phyloP scores from a whole-genome alignment of 2,113 vertebrate genomes.

The Anser cygnoides region DNA sequence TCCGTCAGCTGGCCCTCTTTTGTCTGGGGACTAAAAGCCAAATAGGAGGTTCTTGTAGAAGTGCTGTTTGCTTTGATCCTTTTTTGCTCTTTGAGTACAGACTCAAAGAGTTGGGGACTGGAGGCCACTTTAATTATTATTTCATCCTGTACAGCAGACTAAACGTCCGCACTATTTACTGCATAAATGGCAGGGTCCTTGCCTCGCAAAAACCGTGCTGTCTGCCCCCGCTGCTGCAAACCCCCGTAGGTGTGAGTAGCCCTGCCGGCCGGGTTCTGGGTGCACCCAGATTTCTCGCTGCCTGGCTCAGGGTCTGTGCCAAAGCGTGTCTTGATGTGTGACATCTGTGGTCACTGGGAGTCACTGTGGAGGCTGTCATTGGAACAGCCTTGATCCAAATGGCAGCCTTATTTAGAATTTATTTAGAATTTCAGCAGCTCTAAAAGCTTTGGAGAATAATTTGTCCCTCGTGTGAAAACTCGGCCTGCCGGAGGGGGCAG shows the following conservation, averaged over 20 bases:
- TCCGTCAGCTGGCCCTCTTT: not conserved
- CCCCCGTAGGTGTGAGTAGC: not conserved
- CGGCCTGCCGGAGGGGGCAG: not conserved
- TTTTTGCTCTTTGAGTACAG: conserved; percentile 21
- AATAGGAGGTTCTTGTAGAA: not conserved
- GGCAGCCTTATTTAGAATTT: not conserved
- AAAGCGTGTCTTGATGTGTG: not conserved
- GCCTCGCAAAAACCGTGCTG: not conserved
- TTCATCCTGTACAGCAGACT: conserved; percentile 17
- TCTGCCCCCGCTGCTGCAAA: not conserved
- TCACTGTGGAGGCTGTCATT: not conserved
- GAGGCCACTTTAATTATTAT: conserved; percentile 38
- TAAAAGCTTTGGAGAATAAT: not conserved
- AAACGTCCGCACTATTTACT: conserved; percentile 5
- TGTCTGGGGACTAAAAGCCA: conserved; percentile 43
- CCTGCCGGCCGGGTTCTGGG: not conserved
- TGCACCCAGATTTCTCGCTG: not conserved
- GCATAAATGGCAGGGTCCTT: conserved; percentile 19
- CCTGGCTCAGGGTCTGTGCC: not conserved
- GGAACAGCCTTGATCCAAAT: not conserved
- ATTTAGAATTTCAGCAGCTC: not conserved
- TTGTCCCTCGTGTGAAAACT: not conserved
- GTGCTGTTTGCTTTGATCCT: not conserved
- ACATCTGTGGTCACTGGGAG: not conserved
- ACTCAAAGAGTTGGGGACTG: not conserved